Percentiles rank a stretch among this genome's conserved stretches.
Evolutionary conservation across 1,140 invertebrate genomes (phyloP).

Genomic region (Coelopa frigida): DNA sequence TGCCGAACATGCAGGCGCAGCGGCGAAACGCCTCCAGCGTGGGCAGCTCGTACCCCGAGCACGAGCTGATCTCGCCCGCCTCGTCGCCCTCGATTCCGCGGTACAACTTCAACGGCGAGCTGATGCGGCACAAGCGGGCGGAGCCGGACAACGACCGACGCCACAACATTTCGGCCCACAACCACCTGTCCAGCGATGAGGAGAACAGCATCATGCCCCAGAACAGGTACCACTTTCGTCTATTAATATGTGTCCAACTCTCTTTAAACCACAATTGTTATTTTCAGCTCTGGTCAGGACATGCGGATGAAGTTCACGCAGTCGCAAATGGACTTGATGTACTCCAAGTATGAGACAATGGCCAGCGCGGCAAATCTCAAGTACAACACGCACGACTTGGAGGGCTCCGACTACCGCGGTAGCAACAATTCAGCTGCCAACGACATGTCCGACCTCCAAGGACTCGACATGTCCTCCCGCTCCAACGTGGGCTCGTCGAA

Average conservation of each 20-base stretch:
- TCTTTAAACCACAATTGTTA: neutral
- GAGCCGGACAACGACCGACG: constrained; percentile 32
- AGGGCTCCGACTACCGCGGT: constrained; percentile 36
- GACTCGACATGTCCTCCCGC: constrained; percentile 41
- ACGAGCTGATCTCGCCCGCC: constrained; percentile 43
- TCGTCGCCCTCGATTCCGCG: constrained; percentile 42
- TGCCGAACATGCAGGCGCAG: constrained; percentile 37
- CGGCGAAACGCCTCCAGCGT: constrained; percentile 37
- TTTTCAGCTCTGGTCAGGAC: constrained; percentile 30
- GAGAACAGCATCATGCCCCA: constrained; percentile 45
- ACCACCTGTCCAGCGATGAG: constrained; percentile 41
- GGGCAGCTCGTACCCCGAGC: constrained; percentile 42
- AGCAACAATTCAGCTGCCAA: constrained; percentile 28
- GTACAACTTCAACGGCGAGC: constrained; percentile 42
- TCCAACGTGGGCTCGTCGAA: constrained; percentile 37
- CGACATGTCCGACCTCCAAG: constrained; percentile 41
- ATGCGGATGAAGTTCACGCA: constrained; percentile 45
- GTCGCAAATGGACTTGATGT: constrained; percentile 44
- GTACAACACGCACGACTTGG: constrained; percentile 41
- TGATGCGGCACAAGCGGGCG: constrained; percentile 37
- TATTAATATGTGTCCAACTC: neutral
- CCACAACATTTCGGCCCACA: constrained; percentile 35
- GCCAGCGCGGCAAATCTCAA: constrained; percentile 26
- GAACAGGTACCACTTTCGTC: constrained; percentile 31
- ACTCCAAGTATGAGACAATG: constrained; percentile 43